phyloP scores from a whole-genome alignment of 2,888 invertebrate genomes.

The Scaptomyza caliginosa region DNA sequence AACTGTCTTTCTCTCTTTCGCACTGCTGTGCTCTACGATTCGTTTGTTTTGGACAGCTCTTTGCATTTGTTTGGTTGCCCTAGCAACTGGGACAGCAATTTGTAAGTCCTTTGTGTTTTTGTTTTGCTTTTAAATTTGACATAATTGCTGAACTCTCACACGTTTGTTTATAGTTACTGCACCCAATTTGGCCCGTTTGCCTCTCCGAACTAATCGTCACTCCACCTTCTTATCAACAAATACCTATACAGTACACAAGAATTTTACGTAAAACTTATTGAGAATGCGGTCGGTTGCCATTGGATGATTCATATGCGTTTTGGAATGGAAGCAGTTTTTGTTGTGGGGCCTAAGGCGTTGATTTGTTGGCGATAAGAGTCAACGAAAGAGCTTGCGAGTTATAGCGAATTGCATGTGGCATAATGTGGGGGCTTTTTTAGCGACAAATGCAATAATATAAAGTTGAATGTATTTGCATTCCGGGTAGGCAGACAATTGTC shows the following conservation, averaged over 20 bases:
- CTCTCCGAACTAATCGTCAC: conserved; percentile 4
- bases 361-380: conserved; percentile 26
- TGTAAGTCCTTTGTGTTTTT: conserved; percentile 15
- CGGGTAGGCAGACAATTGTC: not conserved
- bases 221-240: conserved; percentile 46
- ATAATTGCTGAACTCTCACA: not conserved
- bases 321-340: conserved; percentile 13
- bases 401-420: not conserved
- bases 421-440: not conserved
- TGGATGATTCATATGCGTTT: conserved; percentile 53
- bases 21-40: not conserved
- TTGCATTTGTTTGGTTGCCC: conserved; percentile 25
- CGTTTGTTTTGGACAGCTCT: conserved; percentile 34
- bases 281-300: conserved; percentile 28
- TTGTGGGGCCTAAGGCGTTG: conserved; percentile 10
- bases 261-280: conserved; percentile 44
- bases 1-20: not conserved
- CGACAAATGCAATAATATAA: not conserved
- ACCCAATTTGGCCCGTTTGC: not conserved
- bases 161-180: conserved; percentile 11
- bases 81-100: conserved; percentile 20
- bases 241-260: conserved; percentile 26
- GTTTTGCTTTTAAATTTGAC: not conserved
- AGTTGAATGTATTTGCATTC: too few species aligned
- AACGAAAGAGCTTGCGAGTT: not conserved